These are phyloP conservation scores for Clunio marinus DNA, from an alignment of 2,888 invertebrate genomes.

Conservation along the genomic window DNA sequence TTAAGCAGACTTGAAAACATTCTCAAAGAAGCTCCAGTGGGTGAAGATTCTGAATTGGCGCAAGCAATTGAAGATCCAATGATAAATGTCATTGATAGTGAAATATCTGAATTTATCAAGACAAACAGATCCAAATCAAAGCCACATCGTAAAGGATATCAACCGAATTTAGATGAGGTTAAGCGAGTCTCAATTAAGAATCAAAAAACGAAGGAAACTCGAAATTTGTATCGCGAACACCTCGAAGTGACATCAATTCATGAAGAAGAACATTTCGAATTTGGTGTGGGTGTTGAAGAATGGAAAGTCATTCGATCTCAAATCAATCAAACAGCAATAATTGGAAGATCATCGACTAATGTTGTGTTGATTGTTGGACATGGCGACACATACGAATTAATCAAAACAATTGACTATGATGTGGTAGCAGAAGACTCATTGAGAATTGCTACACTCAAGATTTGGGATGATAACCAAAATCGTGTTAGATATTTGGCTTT, in stretches of 20 bases:
- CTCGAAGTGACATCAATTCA: constrained; percentile 46
- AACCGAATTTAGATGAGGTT: constrained; percentile 18
- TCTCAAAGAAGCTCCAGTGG: neutral
- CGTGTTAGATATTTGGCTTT: constrained; percentile 44
- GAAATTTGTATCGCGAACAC: constrained; percentile 44
- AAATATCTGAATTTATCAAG: neutral
- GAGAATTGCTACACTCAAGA: constrained; percentile 44
- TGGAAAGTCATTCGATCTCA: constrained; percentile 43
- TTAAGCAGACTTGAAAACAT: neutral
- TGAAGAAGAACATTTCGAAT: constrained; percentile 44
- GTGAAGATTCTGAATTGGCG: too few species aligned
- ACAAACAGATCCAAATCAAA: neutral
- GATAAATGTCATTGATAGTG: constrained; percentile 16
- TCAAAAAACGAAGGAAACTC: constrained; percentile 1
- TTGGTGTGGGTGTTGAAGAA: constrained; percentile 22
- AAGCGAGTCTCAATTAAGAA: neutral
- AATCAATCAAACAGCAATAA: constrained; percentile 43
- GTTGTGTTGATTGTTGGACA: constrained; percentile 44
- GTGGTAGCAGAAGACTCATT: neutral
- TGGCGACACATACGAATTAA: constrained; percentile 17
- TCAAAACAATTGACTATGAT: constrained; percentile 18
- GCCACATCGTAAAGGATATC: too few species aligned
- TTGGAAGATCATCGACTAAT: constrained; percentile 44
- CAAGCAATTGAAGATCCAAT: neutral
- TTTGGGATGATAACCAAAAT: constrained; percentile 44